Percentiles rank a stretch among this genome's conserved stretches.
phyloP scores from a whole-genome alignment of 2,888 invertebrate species.

The Nyleta sp. region DNA sequence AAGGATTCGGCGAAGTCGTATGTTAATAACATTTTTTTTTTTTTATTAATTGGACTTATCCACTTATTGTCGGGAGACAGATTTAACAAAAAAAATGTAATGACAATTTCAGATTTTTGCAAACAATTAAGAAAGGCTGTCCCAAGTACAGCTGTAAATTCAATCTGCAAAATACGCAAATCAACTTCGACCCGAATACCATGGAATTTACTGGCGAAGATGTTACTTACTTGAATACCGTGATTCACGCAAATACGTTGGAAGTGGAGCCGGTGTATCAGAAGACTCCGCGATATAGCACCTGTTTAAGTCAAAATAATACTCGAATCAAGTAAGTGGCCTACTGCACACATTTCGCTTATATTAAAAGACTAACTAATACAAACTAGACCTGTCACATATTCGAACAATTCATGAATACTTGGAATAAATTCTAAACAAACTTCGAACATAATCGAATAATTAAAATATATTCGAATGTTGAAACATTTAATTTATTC shows the following conservation, averaged over 20 bases:
- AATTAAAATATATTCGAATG: too few relatives aligned
- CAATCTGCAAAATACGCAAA: conserved; percentile 39
- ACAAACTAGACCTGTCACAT: too few relatives aligned
- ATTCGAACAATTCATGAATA: too few relatives aligned
- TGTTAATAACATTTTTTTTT: too few relatives aligned
- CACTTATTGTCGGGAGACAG: too few relatives aligned
- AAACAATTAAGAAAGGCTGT: conserved; percentile 12
- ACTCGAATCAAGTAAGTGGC: conserved; percentile 14
- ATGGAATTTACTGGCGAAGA: conserved; percentile 12
- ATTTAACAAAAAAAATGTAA: too few relatives aligned
- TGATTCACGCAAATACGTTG: conserved; percentile 33
- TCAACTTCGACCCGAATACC: conserved; percentile 32
- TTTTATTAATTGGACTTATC: too few relatives aligned
- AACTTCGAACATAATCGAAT: too few relatives aligned
- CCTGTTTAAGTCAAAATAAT: conserved; percentile 9
- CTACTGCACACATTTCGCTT: too few relatives aligned
- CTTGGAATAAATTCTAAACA: too few relatives aligned
- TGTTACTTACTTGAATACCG: conserved; percentile 34
- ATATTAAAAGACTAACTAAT: too few relatives aligned
- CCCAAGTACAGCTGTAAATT: conserved; percentile 28
- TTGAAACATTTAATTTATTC: too few relatives aligned
- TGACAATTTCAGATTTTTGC: conserved; percentile 36
- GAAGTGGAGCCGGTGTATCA: conserved; percentile 17
- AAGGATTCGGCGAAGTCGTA: conserved; percentile 17
- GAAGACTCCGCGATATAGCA: conserved; percentile 6